Evolutionary conservation across 1,140 invertebrate species (phyloP).

Genomic region (Riptortus pedestris): DNA sequence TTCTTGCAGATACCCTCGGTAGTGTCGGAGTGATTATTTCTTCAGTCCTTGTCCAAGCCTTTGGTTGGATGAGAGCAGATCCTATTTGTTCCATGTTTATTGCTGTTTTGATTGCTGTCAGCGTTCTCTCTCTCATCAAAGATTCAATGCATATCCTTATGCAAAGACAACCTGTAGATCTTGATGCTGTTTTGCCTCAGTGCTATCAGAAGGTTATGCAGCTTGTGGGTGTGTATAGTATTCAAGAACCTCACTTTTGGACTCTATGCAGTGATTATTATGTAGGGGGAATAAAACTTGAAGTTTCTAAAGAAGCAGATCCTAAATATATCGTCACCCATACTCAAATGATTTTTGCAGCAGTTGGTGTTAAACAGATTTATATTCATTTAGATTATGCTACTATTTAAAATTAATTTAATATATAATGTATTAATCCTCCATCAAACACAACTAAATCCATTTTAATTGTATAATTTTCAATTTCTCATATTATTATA

Average conservation of each 20-base stretch:
- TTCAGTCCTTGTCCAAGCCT: conserved; percentile 76
- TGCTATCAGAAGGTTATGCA: conserved; percentile 81
- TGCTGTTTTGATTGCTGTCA: conserved; percentile 69
- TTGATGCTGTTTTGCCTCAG: conserved; percentile 74
- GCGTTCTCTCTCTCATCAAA: conserved; percentile 66
- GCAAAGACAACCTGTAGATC: conserved; percentile 74
- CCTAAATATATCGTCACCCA: conserved; percentile 81
- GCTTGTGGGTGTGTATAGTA: conserved; percentile 78
- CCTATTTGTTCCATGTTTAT: conserved; percentile 93
- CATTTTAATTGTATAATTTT: no score
- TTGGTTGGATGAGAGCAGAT: conserved; percentile 93
- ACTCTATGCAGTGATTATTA: conserved; percentile 87
- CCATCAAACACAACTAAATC: no score
- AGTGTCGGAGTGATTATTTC: conserved; percentile 85
- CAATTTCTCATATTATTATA: no score
- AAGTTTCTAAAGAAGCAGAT: conserved; percentile 83
- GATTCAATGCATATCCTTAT: conserved; percentile 83
- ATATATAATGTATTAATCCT: no score
- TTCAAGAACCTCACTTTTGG: conserved; percentile 95
- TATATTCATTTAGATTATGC: conserved; percentile 88
- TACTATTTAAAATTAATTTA: conserved; percentile 53
- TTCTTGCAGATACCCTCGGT: conserved; percentile 81
- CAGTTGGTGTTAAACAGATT: conserved; percentile 76
- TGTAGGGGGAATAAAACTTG: conserved; percentile 84
- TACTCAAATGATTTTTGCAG: conserved; percentile 86